Evolutionary conservation across 2,888 invertebrate genomes (phyloP).

Genomic region (Copidosoma aretas): DNA sequence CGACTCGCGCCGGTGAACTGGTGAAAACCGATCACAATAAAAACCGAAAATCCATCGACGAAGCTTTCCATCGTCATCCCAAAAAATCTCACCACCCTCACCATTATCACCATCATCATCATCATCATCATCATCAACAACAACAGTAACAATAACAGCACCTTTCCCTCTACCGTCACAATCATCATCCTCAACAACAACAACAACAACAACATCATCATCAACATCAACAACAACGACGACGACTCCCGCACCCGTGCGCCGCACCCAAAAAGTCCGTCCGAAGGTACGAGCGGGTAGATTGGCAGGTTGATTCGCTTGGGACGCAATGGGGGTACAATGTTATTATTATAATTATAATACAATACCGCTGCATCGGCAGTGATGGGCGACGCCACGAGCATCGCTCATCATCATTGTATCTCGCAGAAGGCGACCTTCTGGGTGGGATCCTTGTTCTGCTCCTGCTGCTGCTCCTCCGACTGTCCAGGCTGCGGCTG

Average conservation of each 20-base stretch:
- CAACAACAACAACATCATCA: no score
- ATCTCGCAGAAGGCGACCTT: slow-evolving; percentile 70
- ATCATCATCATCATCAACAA: neutral
- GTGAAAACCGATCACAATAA: neutral
- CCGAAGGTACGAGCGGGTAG: neutral
- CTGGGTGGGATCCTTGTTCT: slow-evolving; percentile 27
- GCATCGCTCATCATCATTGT: slow-evolving; percentile 68
- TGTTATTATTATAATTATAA: no score
- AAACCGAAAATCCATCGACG: slow-evolving; percentile 15
- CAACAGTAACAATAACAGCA: no score
- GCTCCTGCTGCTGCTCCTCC: slow-evolving; percentile 71
- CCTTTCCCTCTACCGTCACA: no score
- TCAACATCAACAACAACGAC: no score
- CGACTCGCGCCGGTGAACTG: no score
- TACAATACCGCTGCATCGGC: neutral
- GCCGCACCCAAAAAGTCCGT: neutral
- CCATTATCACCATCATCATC: neutral
- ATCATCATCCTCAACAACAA: no score
- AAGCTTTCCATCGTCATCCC: no score
- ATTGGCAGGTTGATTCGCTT: neutral
- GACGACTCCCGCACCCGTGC: no score
- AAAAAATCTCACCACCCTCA: neutral
- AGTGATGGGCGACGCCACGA: neutral
- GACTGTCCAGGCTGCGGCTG: slow-evolving; percentile 43
- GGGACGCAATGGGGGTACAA: neutral